These are phyloP conservation scores for Halcyon leucocephala DNA, from an alignment of 2,797 vertebrate genomes.

Conservation along the genomic window DNA sequence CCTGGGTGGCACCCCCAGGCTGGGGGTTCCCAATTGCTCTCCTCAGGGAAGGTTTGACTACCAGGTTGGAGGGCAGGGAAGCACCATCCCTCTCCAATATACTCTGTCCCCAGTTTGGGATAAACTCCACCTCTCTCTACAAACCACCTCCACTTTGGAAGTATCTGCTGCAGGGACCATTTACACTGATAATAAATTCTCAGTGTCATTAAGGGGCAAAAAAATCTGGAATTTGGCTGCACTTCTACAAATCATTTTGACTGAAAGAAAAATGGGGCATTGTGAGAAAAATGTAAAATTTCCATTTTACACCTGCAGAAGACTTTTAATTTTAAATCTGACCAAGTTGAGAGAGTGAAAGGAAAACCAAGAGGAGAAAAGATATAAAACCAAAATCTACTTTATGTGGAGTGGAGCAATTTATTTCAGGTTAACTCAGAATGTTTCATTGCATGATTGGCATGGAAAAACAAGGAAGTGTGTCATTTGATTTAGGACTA, in stretches of 20 bases:
- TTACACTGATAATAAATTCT: background rate
- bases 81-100: background rate
- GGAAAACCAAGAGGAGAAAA: background rate
- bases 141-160: background rate
- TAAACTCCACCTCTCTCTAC: background rate
- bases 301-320: background rate
- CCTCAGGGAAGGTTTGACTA: background rate
- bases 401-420: background rate
- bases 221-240: background rate
- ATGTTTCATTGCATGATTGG: background rate
- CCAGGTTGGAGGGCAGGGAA: background rate
- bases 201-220: background rate
- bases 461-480: background rate
- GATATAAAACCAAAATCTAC: background rate
- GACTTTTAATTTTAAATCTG: background rate
- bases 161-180: background rate
- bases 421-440: background rate
- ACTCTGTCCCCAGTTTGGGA: background rate
- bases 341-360: background rate
- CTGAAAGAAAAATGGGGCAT: background rate
- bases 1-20: background rate
- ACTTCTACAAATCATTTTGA: background rate
- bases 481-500: background rate
- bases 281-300: background rate
- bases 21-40: background rate